Percentiles rank a stretch among this genome's conserved stretches.
These are phyloP conservation scores for Molorchus minor DNA, from an alignment of 2,888 invertebrate genomes.

Conservation along the genomic window DNA sequence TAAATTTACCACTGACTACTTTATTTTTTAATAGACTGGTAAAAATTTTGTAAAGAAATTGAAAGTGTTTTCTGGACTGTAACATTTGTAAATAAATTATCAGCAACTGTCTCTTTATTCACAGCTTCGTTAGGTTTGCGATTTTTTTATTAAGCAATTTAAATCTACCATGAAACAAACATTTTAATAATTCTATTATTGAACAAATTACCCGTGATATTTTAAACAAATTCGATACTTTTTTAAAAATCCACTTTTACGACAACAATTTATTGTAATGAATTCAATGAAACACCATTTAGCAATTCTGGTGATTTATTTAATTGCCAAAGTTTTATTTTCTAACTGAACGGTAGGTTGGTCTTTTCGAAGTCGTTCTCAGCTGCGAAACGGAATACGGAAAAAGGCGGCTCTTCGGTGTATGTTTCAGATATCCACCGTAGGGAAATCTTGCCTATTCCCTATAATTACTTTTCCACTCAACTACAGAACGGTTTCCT, in stretches of 20 bases:
- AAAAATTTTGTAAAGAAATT: too few species aligned
- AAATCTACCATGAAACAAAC: neutral
- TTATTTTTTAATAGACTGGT: too few species aligned
- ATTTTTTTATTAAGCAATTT: neutral
- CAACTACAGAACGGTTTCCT: neutral
- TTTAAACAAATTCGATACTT: too few species aligned
- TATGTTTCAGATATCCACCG: conserved; percentile 33
- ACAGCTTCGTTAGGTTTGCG: neutral
- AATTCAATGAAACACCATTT: conserved; percentile 18
- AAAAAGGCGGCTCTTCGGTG: conserved; percentile 10
- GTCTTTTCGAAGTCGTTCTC: conserved; percentile 27
- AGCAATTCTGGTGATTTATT: conserved; percentile 27
- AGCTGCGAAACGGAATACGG: conserved; percentile 19
- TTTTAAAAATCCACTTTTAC: neutral
- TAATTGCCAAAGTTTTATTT: conserved; percentile 32
- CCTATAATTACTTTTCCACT: neutral
- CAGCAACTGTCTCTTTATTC: neutral
- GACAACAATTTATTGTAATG: conserved; percentile 7
- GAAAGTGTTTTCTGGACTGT: neutral
- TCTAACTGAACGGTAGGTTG: conserved; percentile 24
- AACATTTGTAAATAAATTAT: conserved; percentile 9
- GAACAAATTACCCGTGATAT: too few species aligned
- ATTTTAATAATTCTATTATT: too few species aligned
- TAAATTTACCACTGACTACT: too few species aligned
- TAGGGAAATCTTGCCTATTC: neutral